Conservation (phyloP, 2,797 vertebrate species). For the Lindbergichthys nudifrons region DNA sequence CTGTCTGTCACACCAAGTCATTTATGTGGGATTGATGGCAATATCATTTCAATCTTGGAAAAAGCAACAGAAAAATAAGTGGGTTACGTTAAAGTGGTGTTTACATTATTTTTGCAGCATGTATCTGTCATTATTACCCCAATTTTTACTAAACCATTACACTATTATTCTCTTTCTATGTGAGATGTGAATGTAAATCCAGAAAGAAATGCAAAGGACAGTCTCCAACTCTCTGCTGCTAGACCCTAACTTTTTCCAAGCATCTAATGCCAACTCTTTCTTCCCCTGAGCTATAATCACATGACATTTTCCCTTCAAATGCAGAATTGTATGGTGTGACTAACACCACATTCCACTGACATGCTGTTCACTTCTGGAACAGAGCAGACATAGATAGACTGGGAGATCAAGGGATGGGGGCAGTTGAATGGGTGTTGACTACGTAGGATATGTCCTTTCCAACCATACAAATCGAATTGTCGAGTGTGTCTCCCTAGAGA, state of each 20-base stretch:
- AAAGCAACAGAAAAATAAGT: not conserved
- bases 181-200: not conserved
- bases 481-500: slow-evolving; percentile 25
- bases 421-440: slow-evolving; percentile 16
- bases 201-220: slow-evolving; percentile 20
- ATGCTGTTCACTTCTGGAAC: slow-evolving; percentile 6
- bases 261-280: slow-evolving; percentile 29
- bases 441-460: slow-evolving; percentile 13
- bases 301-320: slow-evolving; percentile 28
- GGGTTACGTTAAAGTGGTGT: not conserved
- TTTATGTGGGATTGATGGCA: not conserved
- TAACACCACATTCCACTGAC: slow-evolving; percentile 29
- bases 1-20: not conserved
- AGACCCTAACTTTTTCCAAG: slow-evolving; percentile 22
- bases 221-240: slow-evolving; percentile 18
- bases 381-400: not conserved
- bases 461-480: slow-evolving; percentile 17
- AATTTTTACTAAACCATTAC: slow-evolving; percentile 9
- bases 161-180: not conserved
- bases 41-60: not conserved
- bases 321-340: slow-evolving; percentile 15
- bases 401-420: slow-evolving; percentile 1
- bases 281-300: slow-evolving; percentile 15
- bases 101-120: not conserved
- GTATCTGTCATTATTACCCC: not conserved